Evolutionary conservation across 2,888 invertebrate genomes (phyloP).

Genomic region (Chrysina gloriosa): DNA sequence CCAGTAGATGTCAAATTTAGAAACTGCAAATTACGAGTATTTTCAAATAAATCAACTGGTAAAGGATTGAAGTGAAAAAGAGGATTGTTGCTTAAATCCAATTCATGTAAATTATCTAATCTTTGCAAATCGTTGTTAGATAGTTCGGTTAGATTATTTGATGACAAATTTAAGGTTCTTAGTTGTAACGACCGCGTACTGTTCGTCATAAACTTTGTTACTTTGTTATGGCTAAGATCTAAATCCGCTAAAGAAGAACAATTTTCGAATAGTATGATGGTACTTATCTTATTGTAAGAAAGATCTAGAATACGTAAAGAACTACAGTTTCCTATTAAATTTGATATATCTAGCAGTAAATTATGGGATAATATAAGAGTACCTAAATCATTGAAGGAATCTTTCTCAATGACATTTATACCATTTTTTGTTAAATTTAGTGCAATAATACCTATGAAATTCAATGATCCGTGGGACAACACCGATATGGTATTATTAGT

Average conservation of each 20-base stretch:
- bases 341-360: neutral
- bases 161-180: neutral
- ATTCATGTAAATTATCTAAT: neutral
- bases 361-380: neutral
- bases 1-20: slow-evolving; percentile 2
- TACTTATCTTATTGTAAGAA: neutral
- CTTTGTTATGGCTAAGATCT: neutral
- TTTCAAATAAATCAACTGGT: neutral
- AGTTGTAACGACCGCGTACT: neutral
- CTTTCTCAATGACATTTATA: neutral
- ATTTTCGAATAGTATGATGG: neutral
- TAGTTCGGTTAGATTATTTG: neutral
- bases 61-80: neutral
- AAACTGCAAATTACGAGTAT: neutral
- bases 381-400: neutral
- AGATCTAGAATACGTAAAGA: neutral
- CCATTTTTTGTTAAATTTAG: neutral
- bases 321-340: neutral
- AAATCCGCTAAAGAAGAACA: neutral
- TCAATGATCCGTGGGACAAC: neutral
- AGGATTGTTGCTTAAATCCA: slow-evolving; percentile 2
- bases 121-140: neutral
- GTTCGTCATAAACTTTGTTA: neutral
- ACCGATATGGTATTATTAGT: neutral
- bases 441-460: neutral